Base-by-base conservation (phyloP, 2,888 invertebrate genomes). In the Leptogaster cylindrica region DNA sequence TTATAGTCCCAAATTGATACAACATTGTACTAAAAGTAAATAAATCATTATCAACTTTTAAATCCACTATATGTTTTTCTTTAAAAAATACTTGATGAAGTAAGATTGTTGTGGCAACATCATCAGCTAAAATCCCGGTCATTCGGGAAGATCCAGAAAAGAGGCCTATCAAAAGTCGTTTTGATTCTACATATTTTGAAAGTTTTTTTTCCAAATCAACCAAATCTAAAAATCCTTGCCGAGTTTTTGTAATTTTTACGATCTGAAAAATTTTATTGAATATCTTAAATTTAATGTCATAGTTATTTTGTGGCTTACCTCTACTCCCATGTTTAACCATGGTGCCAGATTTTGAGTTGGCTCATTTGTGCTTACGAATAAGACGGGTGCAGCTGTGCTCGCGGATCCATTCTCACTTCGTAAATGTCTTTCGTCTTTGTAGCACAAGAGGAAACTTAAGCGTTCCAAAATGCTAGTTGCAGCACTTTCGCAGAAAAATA, bases 1-100 rank as follows among this genome's bases (percentile, higher is more conserved):
- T 93, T 93, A 77, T 91, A 95, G 79, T 95, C 95, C 94, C 95
- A 96, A 76, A 95, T 89, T 2, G 93, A 88, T 72, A 91, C 84
- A 0, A 93, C 94, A 6, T 90, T 90, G 76, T 92, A 90, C 67
- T 84, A 25, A 14, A 58, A 51, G 23, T 12, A 20, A 55, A n/a
- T 36, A 14, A 41, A 31, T 31, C 14, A 31, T 39, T 10, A 55
- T 10, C 12, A 7, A 2, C 28, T 16, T 28, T 12, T 36, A 20
- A 36, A 18, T 10, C 4, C 2, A 55, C n/a, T n/a, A 20, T 3
- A 2, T 5, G n/a, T 39, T 61, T 39, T 10, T 12, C 5, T 16
- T n/a, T n/a, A n/a, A n/a, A n/a, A n/a, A n/a, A n/a, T 16, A 58
- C 48, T 55, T 46, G 90, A 76, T 95, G 94, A 10, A 95, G 83